Conservation (phyloP, 2,888 invertebrate genomes). For the Aphidoletes aphidimyza region DNA sequence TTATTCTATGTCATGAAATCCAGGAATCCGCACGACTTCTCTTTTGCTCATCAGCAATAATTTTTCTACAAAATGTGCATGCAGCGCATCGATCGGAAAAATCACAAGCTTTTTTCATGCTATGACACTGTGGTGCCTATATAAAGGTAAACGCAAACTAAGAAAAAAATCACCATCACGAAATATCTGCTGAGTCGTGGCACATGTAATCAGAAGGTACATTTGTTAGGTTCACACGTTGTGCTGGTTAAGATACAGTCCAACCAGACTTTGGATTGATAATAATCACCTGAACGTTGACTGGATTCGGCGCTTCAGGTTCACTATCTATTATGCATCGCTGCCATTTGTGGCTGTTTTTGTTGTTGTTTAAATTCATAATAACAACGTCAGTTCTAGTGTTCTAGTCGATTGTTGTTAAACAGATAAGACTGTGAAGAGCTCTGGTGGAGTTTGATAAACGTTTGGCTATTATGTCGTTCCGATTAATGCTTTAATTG, state of each 20-base stretch:
- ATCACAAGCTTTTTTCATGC: too few relatives aligned
- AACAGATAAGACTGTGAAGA: background rate
- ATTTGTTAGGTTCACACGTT: constrained; percentile 22
- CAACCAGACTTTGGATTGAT: background rate
- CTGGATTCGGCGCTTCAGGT: background rate
- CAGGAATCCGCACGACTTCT: background rate
- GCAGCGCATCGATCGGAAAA: background rate
- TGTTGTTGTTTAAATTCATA: background rate
- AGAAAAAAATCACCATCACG: background rate
- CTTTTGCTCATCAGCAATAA: too few relatives aligned
- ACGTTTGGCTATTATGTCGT: constrained; percentile 34
- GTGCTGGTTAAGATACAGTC: background rate
- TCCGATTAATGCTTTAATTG: constrained; percentile 2
- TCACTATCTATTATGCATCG: background rate
- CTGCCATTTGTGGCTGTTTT: background rate
- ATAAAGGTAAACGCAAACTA: background rate
- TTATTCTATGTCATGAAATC: background rate
- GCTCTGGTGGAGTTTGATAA: constrained; percentile 11
- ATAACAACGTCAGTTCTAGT: background rate
- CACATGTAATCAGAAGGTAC: constrained; percentile 1
- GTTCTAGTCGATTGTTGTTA: background rate
- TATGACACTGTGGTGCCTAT: too few relatives aligned
- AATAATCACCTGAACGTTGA: background rate
- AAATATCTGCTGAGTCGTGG: background rate
- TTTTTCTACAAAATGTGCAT: too few relatives aligned